Evolutionary conservation across 2,113 vertebrate genomes (phyloP), one percentile per base, ranked within the genome.

Genomic region (Gambusia holbrooki): DNA sequence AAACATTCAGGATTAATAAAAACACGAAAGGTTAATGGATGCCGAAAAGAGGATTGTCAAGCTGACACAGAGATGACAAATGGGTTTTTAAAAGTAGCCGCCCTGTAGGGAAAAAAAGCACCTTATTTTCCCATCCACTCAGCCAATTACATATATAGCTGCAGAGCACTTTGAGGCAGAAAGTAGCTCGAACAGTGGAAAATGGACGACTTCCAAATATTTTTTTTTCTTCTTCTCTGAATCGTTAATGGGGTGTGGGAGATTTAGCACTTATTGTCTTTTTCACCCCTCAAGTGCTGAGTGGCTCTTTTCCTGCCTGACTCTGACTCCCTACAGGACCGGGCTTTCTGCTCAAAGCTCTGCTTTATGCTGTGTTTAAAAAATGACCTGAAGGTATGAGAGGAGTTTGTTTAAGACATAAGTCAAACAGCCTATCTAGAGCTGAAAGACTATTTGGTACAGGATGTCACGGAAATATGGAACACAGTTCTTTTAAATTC

Each of bases 21-120:
- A 64, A 37, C 30, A 48, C 0, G 1, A 10, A 48, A 58, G 58
- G 9, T 40, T 79, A 79, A 82, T 69, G 29, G 71, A 80, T 71
- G 69, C 25, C 10, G 19, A 35, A 74, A 66, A 76, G 66, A 89
- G 35, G 6, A 69, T 79, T 45, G 72, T 82, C 22, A 62, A 27
- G 19, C 66, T 68, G 74, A 81, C 70, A 73, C 33, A 68, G 61
- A 81, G n/a, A 35, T 81, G 66, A 89, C n/a, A 3, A 73, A 90
- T 68, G 11, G 37, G 54, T 73, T 69, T 64, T 84, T 75, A 72
- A 29, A 73, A 30, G 54, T 54, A 68, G 22, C 85, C 19, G n/a
- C 58, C 51, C 32, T 8, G 61, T 11, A 3, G 40, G 19, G 76
- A 32, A 63, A 81, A 76, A 70, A 58, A 45, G 32, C 25, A 33